Percentiles rank a stretch among this genome's conserved stretches.
These are phyloP conservation scores for Ptychoptera contaminata DNA, from an alignment of 2,888 invertebrate genomes.

Conservation along the genomic window DNA sequence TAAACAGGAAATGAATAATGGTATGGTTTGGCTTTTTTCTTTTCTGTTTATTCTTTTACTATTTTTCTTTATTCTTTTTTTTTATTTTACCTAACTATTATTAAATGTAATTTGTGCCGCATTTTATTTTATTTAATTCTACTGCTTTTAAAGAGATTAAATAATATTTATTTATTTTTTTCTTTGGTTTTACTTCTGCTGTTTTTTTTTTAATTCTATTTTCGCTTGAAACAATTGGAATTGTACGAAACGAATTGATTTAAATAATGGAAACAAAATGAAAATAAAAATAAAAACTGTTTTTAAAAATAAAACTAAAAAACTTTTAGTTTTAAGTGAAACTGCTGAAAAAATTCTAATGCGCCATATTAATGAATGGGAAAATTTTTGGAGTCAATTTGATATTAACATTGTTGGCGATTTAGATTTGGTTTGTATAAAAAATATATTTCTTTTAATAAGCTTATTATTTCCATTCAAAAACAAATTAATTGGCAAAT, in stretches of 20 bases:
- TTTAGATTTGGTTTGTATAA: constrained; percentile 30
- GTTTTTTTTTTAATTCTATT: constrained; percentile 1
- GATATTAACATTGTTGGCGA: constrained; percentile 36
- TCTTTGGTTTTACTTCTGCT: no score
- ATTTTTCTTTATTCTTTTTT: no score
- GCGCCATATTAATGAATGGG: constrained; percentile 36
- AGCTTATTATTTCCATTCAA: neutral
- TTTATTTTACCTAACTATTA: constrained; percentile 21
- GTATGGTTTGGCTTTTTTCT: constrained; percentile 12
- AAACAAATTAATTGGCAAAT: neutral
- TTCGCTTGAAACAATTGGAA: neutral
- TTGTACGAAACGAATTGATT: neutral
- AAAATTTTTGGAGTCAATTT: constrained; percentile 33
- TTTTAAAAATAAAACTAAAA: no score
- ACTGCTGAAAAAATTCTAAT: constrained; percentile 31
- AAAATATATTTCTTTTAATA: neutral
- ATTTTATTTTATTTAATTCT: neutral
- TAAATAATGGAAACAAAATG: no score
- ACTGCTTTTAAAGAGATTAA: no score
- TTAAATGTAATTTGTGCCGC: constrained; percentile 1
- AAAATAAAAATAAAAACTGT: no score
- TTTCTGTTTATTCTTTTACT: no score
- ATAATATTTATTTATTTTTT: no score
- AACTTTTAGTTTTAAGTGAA: constrained; percentile 32
- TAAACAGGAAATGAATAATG: constrained; percentile 22